These are phyloP conservation scores for Taxidea taxus DNA, from an alignment of 2,113 vertebrate genomes.

Conservation along the genomic window DNA sequence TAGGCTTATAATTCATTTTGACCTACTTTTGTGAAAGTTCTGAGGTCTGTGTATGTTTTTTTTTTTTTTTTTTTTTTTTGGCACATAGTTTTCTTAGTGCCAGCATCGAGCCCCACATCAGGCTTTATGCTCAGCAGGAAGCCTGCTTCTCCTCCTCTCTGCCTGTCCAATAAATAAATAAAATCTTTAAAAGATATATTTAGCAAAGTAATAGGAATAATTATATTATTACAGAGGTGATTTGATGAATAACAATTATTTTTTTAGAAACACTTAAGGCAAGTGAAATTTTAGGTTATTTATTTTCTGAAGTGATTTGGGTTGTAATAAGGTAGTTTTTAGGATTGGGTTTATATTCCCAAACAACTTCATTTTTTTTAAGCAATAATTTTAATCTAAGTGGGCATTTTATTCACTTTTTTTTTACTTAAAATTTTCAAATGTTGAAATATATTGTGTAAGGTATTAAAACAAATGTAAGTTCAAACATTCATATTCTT, in stretches of 20 bases:
- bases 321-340: background rate
- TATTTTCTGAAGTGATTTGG: background rate
- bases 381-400: background rate
- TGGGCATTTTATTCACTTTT: background rate
- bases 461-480: background rate
- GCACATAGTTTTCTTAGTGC: background rate
- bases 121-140: too few species aligned
- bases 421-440: background rate
- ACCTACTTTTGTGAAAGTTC: background rate
- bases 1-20: background rate
- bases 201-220: background rate
- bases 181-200: background rate
- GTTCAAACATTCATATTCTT: background rate
- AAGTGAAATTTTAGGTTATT: background rate
- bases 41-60: background rate
- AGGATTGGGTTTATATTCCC: background rate
- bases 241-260: background rate
- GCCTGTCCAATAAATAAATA: too few species aligned
- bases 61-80: too few species aligned
- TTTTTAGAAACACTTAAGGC: background rate
- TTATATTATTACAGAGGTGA: background rate
- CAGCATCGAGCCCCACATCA: accelerated
- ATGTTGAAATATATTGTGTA: background rate
- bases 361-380: background rate
- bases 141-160: too few species aligned